A percentile compares a stretch with the other conserved stretches of the same genome.
phyloP scores from a whole-genome alignment of 2,113 vertebrate species.

The Sarotherodon lohbergeri region DNA sequence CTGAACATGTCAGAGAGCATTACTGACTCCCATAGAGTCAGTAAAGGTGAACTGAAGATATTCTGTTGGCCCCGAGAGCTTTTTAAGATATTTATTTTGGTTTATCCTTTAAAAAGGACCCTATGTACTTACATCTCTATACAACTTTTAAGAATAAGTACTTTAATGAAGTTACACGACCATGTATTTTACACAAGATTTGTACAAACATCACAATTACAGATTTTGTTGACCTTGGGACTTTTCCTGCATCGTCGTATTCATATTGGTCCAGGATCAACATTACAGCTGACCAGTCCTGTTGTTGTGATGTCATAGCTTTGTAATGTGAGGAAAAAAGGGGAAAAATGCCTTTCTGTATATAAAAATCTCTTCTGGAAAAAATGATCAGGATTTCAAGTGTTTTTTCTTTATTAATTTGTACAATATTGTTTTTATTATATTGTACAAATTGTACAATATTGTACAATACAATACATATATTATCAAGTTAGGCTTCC shows the following conservation, averaged over 20 bases:
- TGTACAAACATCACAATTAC: too few species aligned
- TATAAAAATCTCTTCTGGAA: background rate
- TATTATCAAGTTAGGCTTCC: background rate
- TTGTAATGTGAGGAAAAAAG: background rate
- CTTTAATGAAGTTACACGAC: background rate
- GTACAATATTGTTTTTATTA: background rate
- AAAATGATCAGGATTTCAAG: background rate
- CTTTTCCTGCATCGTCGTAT: background rate
- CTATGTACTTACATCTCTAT: background rate
- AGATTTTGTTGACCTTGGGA: background rate
- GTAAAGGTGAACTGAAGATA: background rate
- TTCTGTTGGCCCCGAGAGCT: background rate
- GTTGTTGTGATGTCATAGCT: background rate
- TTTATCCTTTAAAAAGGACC: background rate
- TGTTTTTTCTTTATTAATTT: background rate
- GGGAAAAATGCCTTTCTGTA: background rate
- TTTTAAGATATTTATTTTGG: rapidly evolving
- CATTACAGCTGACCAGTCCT: background rate
- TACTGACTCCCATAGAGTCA: background rate
- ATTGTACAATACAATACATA: background rate
- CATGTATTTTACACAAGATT: background rate
- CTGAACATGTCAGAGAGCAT: background rate
- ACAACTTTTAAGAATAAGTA: background rate
- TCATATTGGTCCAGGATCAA: background rate
- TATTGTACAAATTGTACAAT: background rate